Evolutionary conservation across 1,140 invertebrate species (phyloP).

Genomic region (Leptopilina boulardi): DNA sequence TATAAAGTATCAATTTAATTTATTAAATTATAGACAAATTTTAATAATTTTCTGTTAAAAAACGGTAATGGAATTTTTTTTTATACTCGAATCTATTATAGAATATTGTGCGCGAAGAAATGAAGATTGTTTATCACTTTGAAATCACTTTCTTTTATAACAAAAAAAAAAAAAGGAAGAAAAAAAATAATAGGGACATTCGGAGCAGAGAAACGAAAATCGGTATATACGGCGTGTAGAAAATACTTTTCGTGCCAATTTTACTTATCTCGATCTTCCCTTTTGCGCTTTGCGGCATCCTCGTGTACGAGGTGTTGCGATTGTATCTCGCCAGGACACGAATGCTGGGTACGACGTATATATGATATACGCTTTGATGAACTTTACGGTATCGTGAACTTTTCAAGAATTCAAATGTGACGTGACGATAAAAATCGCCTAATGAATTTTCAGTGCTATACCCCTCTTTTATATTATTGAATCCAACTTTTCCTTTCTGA

Average conservation of each 20-base stretch:
- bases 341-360: constrained; percentile 1
- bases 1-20: too few relatives aligned
- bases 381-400: constrained; percentile 32
- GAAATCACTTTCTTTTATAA: constrained; percentile 14
- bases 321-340: constrained; percentile 26
- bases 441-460: constrained; percentile 20
- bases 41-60: too few relatives aligned
- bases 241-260: constrained; percentile 33
- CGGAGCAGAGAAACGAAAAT: constrained; percentile 1
- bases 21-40: too few relatives aligned
- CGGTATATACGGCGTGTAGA: constrained; percentile 16
- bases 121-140: constrained; percentile 20
- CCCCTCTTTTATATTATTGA: too few relatives aligned
- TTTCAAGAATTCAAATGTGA: constrained; percentile 33
- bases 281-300: constrained; percentile 32
- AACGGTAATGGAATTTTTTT: too few relatives aligned
- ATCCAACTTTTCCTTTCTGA: too few relatives aligned
- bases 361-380: constrained; percentile 33
- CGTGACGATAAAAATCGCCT: constrained; percentile 19
- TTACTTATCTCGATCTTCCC: constrained; percentile 27
- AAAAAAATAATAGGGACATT: constrained; percentile 26
- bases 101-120: too few relatives aligned
- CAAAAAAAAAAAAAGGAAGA: too few relatives aligned
- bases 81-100: background rate
- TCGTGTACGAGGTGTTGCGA: constrained; percentile 33